These are phyloP conservation scores for Hemiprocne comata DNA, from an alignment of 2,113 vertebrate genomes.

Conservation along the genomic window DNA sequence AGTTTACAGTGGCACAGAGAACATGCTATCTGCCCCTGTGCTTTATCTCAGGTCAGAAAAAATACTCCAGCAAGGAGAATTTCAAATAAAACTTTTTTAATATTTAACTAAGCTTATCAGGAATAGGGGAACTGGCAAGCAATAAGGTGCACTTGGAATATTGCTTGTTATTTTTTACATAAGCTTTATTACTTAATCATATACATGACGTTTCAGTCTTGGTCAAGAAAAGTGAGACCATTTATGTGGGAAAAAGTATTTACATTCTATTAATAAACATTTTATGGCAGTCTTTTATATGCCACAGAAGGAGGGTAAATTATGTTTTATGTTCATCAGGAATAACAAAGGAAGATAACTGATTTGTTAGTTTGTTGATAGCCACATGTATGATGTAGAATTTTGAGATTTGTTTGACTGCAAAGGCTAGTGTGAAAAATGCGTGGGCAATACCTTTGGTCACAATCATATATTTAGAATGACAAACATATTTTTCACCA, in stretches of 20 bases:
- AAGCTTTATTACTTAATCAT: not conserved
- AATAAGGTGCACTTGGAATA: not conserved
- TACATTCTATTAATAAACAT: not conserved
- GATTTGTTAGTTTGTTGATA: not conserved
- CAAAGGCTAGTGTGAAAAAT: not conserved
- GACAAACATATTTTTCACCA: not conserved
- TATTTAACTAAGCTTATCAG: constrained; percentile 40
- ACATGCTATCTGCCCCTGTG: not conserved
- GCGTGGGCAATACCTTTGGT: not conserved
- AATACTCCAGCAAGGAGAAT: not conserved
- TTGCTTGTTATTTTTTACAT: not conserved
- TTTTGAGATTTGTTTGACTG: not conserved
- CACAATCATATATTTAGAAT: not conserved
- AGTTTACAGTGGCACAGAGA: not conserved
- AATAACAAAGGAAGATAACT: not conserved
- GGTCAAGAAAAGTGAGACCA: not conserved
- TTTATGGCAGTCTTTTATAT: not conserved
- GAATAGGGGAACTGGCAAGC: not conserved
- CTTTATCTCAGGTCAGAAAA: not conserved
- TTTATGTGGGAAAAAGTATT: not conserved
- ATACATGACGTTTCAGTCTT: not conserved
- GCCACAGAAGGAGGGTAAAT: not conserved
- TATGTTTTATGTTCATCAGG: not conserved
- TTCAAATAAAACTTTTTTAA: not conserved
- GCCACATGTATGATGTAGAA: accelerated